Conservation (phyloP, 2,113 vertebrate species). For the Gavialis gangeticus region DNA sequence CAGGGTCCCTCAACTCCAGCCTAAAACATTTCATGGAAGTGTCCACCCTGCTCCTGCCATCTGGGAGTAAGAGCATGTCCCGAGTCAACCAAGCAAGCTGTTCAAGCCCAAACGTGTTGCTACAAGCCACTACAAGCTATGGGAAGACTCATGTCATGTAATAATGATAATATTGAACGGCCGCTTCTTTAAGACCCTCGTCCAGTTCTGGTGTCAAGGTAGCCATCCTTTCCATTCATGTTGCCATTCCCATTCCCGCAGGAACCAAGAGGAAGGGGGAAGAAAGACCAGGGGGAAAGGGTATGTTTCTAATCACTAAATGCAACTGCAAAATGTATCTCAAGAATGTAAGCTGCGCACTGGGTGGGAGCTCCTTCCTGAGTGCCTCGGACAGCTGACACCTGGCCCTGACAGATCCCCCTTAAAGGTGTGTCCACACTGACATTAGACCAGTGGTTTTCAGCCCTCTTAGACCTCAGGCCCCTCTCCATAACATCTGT, state of each 20-base stretch:
- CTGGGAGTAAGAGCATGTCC: neutral
- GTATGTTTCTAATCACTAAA: too few relatives aligned
- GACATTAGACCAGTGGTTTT: too few relatives aligned
- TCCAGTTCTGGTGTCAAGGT: neutral
- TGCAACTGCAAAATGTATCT: too few relatives aligned
- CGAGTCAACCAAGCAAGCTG: neutral
- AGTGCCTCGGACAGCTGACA: too few relatives aligned
- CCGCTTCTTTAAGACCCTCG: rapidly evolving
- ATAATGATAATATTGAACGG: neutral
- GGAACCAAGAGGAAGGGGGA: neutral
- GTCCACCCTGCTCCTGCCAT: neutral
- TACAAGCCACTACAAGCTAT: neutral
- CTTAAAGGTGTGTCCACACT: too few relatives aligned
- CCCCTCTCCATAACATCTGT: too few relatives aligned
- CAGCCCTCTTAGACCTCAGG: too few relatives aligned
- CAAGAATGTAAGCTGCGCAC: too few relatives aligned
- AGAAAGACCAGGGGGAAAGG: neutral
- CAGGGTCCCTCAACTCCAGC: neutral
- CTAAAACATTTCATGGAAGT: neutral
- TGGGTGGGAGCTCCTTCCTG: too few relatives aligned
- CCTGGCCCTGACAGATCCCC: too few relatives aligned
- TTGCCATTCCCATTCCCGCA: neutral
- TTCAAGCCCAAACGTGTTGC: rapidly evolving
- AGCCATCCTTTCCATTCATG: neutral
- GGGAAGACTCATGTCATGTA: too few relatives aligned